Conservation (phyloP, 2,888 invertebrate genomes). For the Phrixothrix hirtus region DNA sequence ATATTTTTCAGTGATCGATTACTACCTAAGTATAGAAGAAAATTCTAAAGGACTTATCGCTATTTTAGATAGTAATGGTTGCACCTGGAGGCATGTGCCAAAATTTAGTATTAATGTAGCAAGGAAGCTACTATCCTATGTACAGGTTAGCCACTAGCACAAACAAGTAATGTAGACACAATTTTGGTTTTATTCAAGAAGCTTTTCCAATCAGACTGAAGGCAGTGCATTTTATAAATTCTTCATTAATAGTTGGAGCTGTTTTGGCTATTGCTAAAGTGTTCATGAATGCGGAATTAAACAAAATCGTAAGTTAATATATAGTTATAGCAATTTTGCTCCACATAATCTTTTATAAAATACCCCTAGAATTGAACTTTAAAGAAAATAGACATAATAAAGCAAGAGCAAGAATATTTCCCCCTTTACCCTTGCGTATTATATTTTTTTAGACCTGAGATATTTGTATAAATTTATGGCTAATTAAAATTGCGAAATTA, state of each 20-base stretch:
- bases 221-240: conserved; percentile 11
- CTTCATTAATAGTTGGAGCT: conserved; percentile 3
- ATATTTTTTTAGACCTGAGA: too few relatives aligned
- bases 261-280: conserved; percentile 5
- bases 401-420: too few relatives aligned
- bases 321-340: too few relatives aligned
- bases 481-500: too few relatives aligned
- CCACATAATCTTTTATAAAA: too few relatives aligned
- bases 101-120: conserved; percentile 3
- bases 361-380: too few relatives aligned
- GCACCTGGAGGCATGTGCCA: conserved; percentile 10
- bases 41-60: conserved; percentile 8
- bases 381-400: too few relatives aligned
- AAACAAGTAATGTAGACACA: too few relatives aligned
- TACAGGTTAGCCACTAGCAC: conserved; percentile 12
- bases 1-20: conserved; percentile 1
- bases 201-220: conserved; percentile 17
- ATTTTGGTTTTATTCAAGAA: conserved; percentile 8
- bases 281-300: conserved; percentile 15
- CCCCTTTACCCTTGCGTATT: too few relatives aligned
- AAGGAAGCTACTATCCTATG: conserved; percentile 8
- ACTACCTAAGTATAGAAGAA: neutral
- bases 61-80: conserved; percentile 8
- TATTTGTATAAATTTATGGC: too few relatives aligned
- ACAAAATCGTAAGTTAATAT: conserved; percentile 9